These are phyloP conservation scores for Neostethus bicornis DNA, from an alignment of 2,797 vertebrate species.

Conservation along the genomic window DNA sequence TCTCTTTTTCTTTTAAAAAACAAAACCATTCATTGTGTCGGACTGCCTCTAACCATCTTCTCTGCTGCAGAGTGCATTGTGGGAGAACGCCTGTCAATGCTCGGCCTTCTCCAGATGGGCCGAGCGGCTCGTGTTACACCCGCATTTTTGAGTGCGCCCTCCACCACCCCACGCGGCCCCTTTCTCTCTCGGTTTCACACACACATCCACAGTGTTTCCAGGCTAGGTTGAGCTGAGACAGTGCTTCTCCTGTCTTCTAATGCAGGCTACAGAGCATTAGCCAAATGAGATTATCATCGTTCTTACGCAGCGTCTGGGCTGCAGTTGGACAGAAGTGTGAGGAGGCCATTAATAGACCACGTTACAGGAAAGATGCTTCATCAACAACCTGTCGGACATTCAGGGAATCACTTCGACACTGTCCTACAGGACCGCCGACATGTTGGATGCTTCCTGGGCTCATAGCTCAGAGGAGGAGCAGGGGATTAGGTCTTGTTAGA, in stretches of 20 bases:
- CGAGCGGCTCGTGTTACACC: constrained; percentile 80
- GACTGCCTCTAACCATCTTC: constrained; percentile 71
- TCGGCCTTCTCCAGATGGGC: constrained; percentile 81
- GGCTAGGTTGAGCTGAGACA: constrained; percentile 70
- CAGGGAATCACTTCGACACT: not conserved
- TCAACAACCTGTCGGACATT: constrained; percentile 36
- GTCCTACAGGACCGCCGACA: too few species aligned
- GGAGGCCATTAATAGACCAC: constrained; percentile 66
- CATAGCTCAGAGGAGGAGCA: constrained; percentile 32
- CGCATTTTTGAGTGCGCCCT: constrained; percentile 75
- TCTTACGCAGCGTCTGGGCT: constrained; percentile 77
- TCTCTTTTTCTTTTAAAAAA: constrained; percentile 37
- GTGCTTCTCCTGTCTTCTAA: constrained; percentile 72
- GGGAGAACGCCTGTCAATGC: constrained; percentile 77
- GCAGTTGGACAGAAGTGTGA: constrained; percentile 67
- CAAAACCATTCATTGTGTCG: constrained; percentile 63
- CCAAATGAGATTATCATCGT: constrained; percentile 78
- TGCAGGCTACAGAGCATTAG: constrained; percentile 79
- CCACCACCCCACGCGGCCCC: constrained; percentile 49
- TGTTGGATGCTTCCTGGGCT: constrained; percentile 35
- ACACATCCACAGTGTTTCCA: constrained; percentile 38
- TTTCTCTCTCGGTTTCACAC: constrained; percentile 33
- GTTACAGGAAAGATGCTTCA: constrained; percentile 32
- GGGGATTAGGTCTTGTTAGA: constrained; percentile 64
- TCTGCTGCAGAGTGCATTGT: constrained; percentile 80